Evolutionary conservation across 2,113 vertebrate species (phyloP), one percentile per base, ranked within the genome.

Genomic region (Micronisus gabar): DNA sequence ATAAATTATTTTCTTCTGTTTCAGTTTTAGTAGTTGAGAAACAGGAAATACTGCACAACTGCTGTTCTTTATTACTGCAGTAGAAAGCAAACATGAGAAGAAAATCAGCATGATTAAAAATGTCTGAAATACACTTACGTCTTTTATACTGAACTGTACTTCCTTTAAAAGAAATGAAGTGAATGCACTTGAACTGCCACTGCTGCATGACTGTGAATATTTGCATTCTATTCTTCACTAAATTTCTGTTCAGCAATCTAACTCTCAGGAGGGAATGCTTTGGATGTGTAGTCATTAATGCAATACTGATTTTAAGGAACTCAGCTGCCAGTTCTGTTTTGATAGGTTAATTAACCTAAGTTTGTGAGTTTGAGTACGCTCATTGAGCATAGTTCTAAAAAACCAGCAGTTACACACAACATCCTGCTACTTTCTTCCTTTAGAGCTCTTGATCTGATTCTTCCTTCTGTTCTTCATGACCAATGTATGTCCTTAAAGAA

Each of bases 361-460:
- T n/a, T 78, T 63, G 8, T 62, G 38, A 62, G 32, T 66, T 81
- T 84, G 41, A 62, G 13, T n/a, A 32, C 43, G 53, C 9, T 72
- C 2, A 13, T 48, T 48, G 41, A 68, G 19, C 11, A 17, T 8
- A 48, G 7, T 63, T 74, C 17, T 62, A 47, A 78, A 72, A 63
- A 85, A 32, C 1, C 0, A 47, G 16, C 11, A 27, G 11, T 67
- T 71, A 2, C 5, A 34, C 8, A 12, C 9, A 78, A 26, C 6
- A 21, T 41, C 2, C 1, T 80, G 8, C 32, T 81, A 5, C 58
- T 81, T 84, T 76, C 23, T 81, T 67, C 2, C 5, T 75, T 65
- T 71, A 1, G 8, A 75, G 9, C 11, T 86, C 59, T 63, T 92
- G 7, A 41, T 75, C 8, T 43, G 41, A 53, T 73, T 81, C 58